Evolutionary conservation across 2,888 invertebrate species (phyloP), one percentile per base, ranked within the genome.

Genomic region (Sinodicranocentrus sp.): DNA sequence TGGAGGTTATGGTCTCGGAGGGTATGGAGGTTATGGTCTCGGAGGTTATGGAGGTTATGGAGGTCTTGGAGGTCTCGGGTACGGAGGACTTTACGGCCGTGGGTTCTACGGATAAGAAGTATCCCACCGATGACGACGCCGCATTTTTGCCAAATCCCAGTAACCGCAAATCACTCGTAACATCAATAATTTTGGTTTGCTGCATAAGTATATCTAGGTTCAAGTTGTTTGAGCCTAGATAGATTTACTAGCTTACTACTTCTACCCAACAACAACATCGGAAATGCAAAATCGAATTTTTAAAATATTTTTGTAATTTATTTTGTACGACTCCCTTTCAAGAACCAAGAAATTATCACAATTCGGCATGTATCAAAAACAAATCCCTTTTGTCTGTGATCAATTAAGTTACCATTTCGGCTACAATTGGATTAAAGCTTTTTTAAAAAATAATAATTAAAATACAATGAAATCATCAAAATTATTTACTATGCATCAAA

Each of bases 231-330:
- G 48, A 13, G 43, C 68, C 48, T 67, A 63, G 61, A 72, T 57
- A 63, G 33, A 10, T 28, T 28, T 28, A n/a, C n/a, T n/a, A 28
- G 23, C 28, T 68, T 63, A 73, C 82, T 67, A 19, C n/a, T n/a
- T n/a, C n/a, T n/a, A n/a, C n/a, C n/a, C n/a, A n/a, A n/a, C n/a
- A 82, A 43, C 82, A 82, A 82, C 82, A 67, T 75, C 70, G 52
- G 48, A 76, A 82, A 82, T 82, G 82, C 82, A 82, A 75, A 54
- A 57, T 48, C 39, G 25, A 82, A 82, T 82, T 82, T 82, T 82
- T 75, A 82, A 82, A 54, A 39, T 48, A 33, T 33, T 63, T 63
- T 63, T 63, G 63, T 63, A 63, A 63, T 63, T 63, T 63, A 63
- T 63, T 63, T 63, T 33, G 63, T 63, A 33, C 63, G 25, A 23